Evolutionary conservation across 2,113 vertebrate species (phyloP).

Genomic region (Hyla sarda): DNA sequence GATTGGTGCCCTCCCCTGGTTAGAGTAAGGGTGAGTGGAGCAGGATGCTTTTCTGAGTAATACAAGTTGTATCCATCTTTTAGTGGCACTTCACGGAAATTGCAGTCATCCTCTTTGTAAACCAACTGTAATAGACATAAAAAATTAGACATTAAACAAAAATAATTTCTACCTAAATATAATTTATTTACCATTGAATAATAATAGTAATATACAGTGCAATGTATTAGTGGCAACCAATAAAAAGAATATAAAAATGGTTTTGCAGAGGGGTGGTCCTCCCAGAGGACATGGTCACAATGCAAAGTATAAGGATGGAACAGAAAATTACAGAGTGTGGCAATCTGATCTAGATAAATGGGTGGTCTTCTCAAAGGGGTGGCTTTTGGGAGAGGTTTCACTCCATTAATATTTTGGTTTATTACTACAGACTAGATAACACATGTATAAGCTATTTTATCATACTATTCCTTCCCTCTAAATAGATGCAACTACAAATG

Average conservation of each 20-base stretch:
- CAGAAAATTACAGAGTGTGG: too few relatives aligned
- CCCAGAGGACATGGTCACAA: too few relatives aligned
- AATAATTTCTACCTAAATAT: not conserved
- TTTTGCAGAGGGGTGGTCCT: not conserved
- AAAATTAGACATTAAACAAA: not conserved
- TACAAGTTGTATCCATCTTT: conserved; percentile 66
- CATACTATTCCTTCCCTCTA: not conserved
- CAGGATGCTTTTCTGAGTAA: conserved; percentile 36
- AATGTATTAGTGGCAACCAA: not conserved
- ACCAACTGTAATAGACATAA: conserved; percentile 55
- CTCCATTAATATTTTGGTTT: not conserved
- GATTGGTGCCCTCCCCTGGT: conserved; percentile 5
- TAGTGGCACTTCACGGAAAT: conserved; percentile 64
- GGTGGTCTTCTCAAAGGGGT: too few relatives aligned
- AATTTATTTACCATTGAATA: not conserved
- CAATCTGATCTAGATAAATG: too few relatives aligned
- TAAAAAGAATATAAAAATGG: not conserved
- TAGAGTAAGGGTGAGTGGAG: conserved; percentile 55
- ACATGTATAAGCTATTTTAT: not conserved
- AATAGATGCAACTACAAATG: not conserved
- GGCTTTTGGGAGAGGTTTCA: too few relatives aligned
- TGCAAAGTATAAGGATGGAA: too few relatives aligned
- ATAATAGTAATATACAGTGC: not conserved
- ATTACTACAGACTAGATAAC: not conserved
- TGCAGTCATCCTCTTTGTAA: conserved; percentile 65